These are phyloP conservation scores for Perca schrenkii DNA, from an alignment of 2,113 vertebrate genomes.

Conservation along the genomic window DNA sequence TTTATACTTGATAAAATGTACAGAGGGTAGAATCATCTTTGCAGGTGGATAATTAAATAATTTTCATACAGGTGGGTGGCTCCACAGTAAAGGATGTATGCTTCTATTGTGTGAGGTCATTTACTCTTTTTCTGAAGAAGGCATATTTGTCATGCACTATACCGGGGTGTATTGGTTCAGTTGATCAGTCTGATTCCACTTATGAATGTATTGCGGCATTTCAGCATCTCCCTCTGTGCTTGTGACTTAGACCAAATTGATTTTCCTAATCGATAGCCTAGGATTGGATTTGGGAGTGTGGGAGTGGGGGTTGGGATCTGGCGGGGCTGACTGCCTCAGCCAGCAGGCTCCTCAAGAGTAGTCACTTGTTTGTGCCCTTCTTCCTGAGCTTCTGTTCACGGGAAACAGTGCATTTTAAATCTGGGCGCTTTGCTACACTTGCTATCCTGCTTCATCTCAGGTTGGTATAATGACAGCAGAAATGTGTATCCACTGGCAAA, in stretches of 20 bases:
- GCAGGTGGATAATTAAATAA: conserved; percentile 21
- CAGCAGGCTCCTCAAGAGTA: conserved; percentile 18
- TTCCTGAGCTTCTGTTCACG: conserved; percentile 14
- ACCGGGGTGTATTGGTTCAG: neutral
- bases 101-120: neutral
- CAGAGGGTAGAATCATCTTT: neutral
- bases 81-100: conserved; percentile 24
- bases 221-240: conserved; percentile 58
- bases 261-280: conserved; percentile 75
- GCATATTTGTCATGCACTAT: conserved; percentile 41
- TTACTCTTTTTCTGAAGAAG: conserved; percentile 33
- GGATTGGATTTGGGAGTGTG: conserved; percentile 67
- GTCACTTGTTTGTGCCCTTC: conserved; percentile 25
- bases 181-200: conserved; percentile 56
- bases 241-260: conserved; percentile 69
- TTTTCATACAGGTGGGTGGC: conserved; percentile 40
- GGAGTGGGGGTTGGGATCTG: conserved; percentile 20
- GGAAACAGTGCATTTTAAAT: conserved; percentile 31
- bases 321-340: conserved; percentile 19
- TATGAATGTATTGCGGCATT: conserved; percentile 67
- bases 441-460: conserved; percentile 36
- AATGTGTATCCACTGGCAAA: conserved; percentile 40
- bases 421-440: neutral
- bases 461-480: conserved; percentile 46
- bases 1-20: conserved; percentile 42